phyloP scores from a whole-genome alignment of 1,140 invertebrate genomes.

The Drosophila watanabei region DNA sequence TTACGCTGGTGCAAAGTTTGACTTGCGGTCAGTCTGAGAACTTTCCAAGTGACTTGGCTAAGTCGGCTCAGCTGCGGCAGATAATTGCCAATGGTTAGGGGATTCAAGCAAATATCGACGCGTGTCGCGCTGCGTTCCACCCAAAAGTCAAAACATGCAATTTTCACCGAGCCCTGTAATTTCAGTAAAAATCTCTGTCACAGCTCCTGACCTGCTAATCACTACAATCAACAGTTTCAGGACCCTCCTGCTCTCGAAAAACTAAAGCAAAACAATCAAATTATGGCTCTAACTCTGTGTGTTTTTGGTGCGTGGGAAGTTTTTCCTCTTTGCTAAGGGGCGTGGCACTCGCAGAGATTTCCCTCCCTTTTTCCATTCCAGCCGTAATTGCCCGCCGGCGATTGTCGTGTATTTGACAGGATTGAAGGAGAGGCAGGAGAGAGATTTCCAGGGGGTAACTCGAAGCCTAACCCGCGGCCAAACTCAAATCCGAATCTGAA shows the following conservation, averaged over 20 bases:
- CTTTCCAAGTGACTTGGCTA: constrained; percentile 77
- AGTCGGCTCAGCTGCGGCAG: constrained; percentile 68
- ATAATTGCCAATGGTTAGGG: constrained; percentile 40
- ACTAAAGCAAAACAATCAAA: constrained; percentile 71
- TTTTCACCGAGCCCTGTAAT: constrained; percentile 68
- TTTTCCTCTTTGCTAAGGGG: constrained; percentile 26
- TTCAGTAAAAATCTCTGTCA: constrained; percentile 62
- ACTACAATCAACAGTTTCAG: constrained; percentile 81
- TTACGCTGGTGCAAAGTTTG: constrained; percentile 42
- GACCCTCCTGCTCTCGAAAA: constrained; percentile 14
- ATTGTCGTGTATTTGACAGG: constrained; percentile 51
- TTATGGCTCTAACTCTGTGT: constrained; percentile 55
- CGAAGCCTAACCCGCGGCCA: constrained; percentile 53
- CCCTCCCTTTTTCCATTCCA: constrained; percentile 19
- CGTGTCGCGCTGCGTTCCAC: constrained; percentile 44
- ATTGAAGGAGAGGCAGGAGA: constrained; percentile 4
- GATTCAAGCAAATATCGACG: constrained; percentile 35
- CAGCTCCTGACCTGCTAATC: constrained; percentile 65
- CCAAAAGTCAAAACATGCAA: constrained; percentile 77
- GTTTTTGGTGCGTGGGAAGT: constrained; percentile 46
- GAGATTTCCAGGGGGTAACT: constrained; percentile 26
- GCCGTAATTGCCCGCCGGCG: constrained; percentile 38
- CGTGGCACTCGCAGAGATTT: constrained; percentile 41
- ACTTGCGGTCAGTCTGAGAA: constrained; percentile 57
- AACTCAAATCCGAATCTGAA: constrained; percentile 3